phyloP scores from a whole-genome alignment of 2,888 invertebrate genomes.

The Myopa testacea region DNA sequence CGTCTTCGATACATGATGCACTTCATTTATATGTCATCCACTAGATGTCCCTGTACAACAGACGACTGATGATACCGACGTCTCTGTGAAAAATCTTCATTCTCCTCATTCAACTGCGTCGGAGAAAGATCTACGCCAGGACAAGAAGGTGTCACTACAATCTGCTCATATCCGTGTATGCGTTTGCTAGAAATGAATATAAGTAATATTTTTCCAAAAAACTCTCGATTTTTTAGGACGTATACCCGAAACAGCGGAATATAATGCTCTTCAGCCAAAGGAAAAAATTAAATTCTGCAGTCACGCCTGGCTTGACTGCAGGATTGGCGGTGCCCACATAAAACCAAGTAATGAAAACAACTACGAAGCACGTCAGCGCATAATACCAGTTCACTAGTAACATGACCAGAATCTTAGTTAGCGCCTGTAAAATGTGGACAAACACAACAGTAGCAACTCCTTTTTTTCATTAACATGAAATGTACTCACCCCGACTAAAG shows the following conservation, averaged over 20 bases:
- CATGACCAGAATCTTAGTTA: conserved; percentile 89
- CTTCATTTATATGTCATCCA: conserved; percentile 58
- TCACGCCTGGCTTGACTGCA: conserved; percentile 92
- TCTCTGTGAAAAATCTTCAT: conserved; percentile 93
- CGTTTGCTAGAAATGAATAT: conserved; percentile 72
- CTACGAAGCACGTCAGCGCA: conserved; percentile 84
- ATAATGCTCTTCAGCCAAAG: conserved; percentile 81
- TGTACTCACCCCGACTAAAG: conserved; percentile 85
- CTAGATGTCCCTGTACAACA: conserved; percentile 74
- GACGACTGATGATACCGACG: conserved; percentile 93
- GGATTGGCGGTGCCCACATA: conserved; percentile 97
- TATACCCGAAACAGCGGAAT: conserved; percentile 81
- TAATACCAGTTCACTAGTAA: conserved; percentile 94
- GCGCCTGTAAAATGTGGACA: conserved; percentile 74
- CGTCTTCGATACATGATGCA: too few relatives aligned
- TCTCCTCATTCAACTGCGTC: conserved; percentile 92
- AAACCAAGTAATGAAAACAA: conserved; percentile 88
- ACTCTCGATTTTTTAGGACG: conserved; percentile 52
- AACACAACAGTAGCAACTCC: conserved; percentile 3
- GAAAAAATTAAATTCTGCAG: conserved; percentile 84
- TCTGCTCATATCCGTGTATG: conserved; percentile 85
- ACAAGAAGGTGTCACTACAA: conserved; percentile 86
- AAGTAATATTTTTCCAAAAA: background rate
- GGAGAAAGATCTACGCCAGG: conserved; percentile 83
- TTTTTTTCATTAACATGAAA: background rate